Percentiles rank a stretch among this genome's conserved stretches.
These are phyloP conservation scores for Meloidogyne floridensis DNA, from an alignment of 1,140 invertebrate genomes.

Conservation along the genomic window DNA sequence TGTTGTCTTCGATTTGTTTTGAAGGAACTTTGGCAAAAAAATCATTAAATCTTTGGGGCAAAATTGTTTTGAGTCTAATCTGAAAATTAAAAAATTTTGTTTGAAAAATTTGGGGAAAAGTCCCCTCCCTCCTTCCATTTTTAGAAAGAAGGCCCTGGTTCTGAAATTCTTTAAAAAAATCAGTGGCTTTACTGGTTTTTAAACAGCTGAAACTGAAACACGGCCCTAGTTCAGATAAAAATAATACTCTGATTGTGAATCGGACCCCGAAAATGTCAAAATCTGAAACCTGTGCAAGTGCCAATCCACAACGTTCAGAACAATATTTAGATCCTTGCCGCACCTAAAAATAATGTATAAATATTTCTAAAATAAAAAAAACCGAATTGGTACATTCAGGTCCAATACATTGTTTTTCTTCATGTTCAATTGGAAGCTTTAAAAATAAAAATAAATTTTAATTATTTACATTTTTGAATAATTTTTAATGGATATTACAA, in stretches of 20 bases:
- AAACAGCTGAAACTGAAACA: too few species aligned
- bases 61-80: constrained; percentile 28
- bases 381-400: constrained; percentile 81
- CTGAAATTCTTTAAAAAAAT: too few species aligned
- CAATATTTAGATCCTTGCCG: constrained; percentile 88
- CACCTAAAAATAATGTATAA: not conserved
- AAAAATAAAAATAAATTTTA: not conserved
- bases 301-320: constrained; percentile 86
- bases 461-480: not conserved
- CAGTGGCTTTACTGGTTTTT: too few species aligned
- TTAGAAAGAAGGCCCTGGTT: too few species aligned
- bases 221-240: too few species aligned
- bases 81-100: constrained; percentile 10
- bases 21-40: constrained; percentile 27
- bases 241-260: too few species aligned
- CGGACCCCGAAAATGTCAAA: not conserved
- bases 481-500: too few species aligned
- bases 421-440: constrained; percentile 10
- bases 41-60: constrained; percentile 36
- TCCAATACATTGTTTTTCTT: constrained; percentile 80
- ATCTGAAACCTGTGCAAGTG: constrained; percentile 74
- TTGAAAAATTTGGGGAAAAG: constrained; percentile 1
- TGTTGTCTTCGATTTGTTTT: constrained; percentile 27
- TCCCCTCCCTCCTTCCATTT: too few species aligned
- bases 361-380: constrained; percentile 30